Evolutionary conservation across 2,113 vertebrate species (phyloP).

Genomic region (Perccottus glenii): DNA sequence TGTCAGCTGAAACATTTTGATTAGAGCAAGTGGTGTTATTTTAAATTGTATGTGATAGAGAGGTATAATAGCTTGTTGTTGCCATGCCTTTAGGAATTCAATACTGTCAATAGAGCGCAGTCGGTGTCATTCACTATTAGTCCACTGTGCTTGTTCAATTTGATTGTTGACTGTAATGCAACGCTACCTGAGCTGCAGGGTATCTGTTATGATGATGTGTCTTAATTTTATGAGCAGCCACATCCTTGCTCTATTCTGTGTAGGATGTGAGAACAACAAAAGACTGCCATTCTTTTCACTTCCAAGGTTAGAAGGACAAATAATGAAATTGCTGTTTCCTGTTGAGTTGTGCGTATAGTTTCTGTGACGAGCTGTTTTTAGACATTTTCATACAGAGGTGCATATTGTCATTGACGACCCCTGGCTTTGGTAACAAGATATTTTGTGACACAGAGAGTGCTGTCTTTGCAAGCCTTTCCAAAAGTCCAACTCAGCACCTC

Average conservation of each 20-base stretch:
- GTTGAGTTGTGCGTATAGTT: conserved; percentile 9
- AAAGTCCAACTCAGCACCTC: conserved; percentile 75
- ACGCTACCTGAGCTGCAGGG: conserved; percentile 54
- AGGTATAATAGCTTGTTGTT: conserved; percentile 57
- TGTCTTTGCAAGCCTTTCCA: conserved; percentile 57
- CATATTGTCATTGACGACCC: conserved; percentile 16
- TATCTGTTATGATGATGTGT: conserved; percentile 26
- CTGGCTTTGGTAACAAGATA: conserved; percentile 31
- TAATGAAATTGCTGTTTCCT: neutral
- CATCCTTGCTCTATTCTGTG: conserved; percentile 10
- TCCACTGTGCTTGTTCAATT: conserved; percentile 48
- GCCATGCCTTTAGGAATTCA: conserved; percentile 58
- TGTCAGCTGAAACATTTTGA: conserved; percentile 53
- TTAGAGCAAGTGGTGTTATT: conserved; percentile 51
- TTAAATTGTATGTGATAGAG: conserved; percentile 59
- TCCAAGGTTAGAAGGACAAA: conserved; percentile 37
- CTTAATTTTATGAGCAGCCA: conserved; percentile 21
- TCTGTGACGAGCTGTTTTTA: neutral
- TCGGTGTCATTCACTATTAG: conserved; percentile 60
- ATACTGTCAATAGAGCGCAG: conserved; percentile 61
- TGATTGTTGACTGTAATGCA: conserved; percentile 54
- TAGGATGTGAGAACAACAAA: conserved; percentile 4
- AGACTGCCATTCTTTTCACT: conserved; percentile 31
- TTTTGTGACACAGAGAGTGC: conserved; percentile 39
- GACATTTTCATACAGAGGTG: conserved; percentile 14